Percentiles rank a stretch among this genome's conserved stretches.
Evolutionary conservation across 2,797 vertebrate genomes (phyloP).

Genomic region (Anguilla obscura): DNA sequence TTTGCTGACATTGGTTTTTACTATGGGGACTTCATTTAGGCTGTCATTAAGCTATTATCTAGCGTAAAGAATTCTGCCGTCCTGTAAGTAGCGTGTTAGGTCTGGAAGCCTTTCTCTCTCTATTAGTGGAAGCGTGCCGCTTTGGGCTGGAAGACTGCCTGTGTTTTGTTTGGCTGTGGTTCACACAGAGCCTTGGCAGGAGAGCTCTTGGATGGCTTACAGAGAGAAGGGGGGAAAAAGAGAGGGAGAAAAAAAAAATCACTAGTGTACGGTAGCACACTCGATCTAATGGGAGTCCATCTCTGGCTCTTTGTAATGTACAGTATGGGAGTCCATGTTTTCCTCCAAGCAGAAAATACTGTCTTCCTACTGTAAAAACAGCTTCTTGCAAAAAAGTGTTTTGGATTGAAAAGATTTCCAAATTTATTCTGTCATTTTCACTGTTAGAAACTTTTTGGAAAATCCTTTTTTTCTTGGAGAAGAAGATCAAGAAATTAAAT

Average conservation of each 20-base stretch:
- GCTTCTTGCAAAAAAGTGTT: slow-evolving; percentile 35
- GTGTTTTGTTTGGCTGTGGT: slow-evolving; percentile 90
- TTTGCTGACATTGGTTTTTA: slow-evolving; percentile 62
- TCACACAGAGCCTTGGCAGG: slow-evolving; percentile 83
- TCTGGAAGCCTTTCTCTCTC: slow-evolving; percentile 72
- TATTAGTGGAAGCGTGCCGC: slow-evolving; percentile 86
- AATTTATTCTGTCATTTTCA: slow-evolving; percentile 35
- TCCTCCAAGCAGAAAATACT: slow-evolving; percentile 44
- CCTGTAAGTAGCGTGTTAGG: slow-evolving; percentile 60
- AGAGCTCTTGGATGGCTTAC: slow-evolving; percentile 79
- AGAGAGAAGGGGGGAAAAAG: slow-evolving; percentile 67
- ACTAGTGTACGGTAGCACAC: slow-evolving; percentile 79
- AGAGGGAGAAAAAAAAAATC: slow-evolving; percentile 72
- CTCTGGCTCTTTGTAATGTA: slow-evolving; percentile 53
- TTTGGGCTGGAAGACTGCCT: slow-evolving; percentile 82
- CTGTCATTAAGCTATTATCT: slow-evolving; percentile 63
- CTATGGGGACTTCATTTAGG: slow-evolving; percentile 57
- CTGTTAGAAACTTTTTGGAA: slow-evolving; percentile 30
- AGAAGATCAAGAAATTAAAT: neutral
- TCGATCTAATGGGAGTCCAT: slow-evolving; percentile 65
- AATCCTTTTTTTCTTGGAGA: neutral
- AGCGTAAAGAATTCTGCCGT: slow-evolving; percentile 60
- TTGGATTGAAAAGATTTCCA: slow-evolving; percentile 37
- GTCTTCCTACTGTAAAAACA: slow-evolving; percentile 53
- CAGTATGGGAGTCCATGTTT: slow-evolving; percentile 48